These are phyloP conservation scores for Eurytoma adleriae DNA, from an alignment of 2,888 invertebrate species.

Conservation along the genomic window DNA sequence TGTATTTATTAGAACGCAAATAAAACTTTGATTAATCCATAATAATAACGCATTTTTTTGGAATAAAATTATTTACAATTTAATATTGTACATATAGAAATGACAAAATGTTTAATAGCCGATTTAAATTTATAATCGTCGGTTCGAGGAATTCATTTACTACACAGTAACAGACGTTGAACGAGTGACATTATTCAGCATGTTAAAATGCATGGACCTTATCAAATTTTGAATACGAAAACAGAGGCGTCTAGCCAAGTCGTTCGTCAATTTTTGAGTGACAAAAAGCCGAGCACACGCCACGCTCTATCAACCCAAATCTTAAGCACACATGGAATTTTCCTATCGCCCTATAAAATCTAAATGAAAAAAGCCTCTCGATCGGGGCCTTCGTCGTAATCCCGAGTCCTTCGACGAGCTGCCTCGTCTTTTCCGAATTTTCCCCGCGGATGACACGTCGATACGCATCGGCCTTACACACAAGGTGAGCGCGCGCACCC, in stretches of 20 bases:
- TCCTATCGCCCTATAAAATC: constrained; percentile 30
- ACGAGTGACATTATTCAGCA: no score
- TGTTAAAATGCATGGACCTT: no score
- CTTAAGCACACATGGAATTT: constrained; percentile 21
- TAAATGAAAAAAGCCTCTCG: background rate
- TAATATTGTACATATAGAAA: no score
- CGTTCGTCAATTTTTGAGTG: no score
- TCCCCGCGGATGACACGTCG: constrained; percentile 5
- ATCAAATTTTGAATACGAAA: no score
- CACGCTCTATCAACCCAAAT: constrained; percentile 14
- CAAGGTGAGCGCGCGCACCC: constrained; percentile 4
- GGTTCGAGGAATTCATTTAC: no score
- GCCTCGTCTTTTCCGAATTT: constrained; percentile 1
- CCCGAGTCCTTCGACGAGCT: background rate
- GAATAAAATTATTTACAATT: no score
- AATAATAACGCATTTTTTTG: constrained; percentile 33
- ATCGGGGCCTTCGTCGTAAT: background rate
- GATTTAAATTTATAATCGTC: no score
- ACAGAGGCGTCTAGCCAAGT: no score
- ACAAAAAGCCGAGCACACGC: background rate
- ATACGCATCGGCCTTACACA: constrained; percentile 37
- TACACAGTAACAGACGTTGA: no score
- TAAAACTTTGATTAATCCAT: background rate
- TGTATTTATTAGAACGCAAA: no score
- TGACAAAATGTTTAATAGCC: no score